These are phyloP conservation scores for Cheilosia vulpina DNA, from an alignment of 2,888 invertebrate species.

Conservation along the genomic window DNA sequence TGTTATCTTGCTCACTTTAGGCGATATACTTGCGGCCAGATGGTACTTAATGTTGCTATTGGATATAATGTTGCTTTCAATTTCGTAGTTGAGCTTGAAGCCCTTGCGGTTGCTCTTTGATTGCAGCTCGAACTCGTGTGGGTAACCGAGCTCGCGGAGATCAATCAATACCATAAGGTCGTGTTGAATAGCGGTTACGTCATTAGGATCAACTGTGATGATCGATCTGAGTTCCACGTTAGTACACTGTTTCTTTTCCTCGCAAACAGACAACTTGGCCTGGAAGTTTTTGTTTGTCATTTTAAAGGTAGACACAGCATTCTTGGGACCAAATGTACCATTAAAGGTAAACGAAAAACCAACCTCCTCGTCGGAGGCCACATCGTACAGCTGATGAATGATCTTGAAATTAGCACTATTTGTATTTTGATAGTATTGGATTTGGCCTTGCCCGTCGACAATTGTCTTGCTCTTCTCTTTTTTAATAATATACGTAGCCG, in stretches of 20 bases:
- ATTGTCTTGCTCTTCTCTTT: slow-evolving; percentile 89
- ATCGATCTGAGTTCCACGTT: slow-evolving; percentile 86
- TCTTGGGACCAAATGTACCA: slow-evolving; percentile 88
- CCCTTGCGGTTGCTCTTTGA: slow-evolving; percentile 87
- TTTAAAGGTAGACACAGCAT: slow-evolving; percentile 88
- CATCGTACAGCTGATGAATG: slow-evolving; percentile 87
- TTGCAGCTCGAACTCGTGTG: slow-evolving; percentile 90
- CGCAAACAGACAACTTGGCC: slow-evolving; percentile 89
- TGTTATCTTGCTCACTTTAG: slow-evolving; percentile 86
- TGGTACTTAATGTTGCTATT: slow-evolving; percentile 90
- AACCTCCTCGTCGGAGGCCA: slow-evolving; percentile 86
- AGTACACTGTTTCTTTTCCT: slow-evolving; percentile 91
- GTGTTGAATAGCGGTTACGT: slow-evolving; percentile 85
- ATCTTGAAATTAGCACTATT: slow-evolving; percentile 90
- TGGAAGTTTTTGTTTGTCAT: slow-evolving; percentile 90
- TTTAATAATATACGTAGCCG: slow-evolving; percentile 88
- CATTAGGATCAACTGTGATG: slow-evolving; percentile 77
- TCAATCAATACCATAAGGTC: slow-evolving; percentile 88
- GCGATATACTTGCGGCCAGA: slow-evolving; percentile 87
- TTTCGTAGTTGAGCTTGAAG: slow-evolving; percentile 86
- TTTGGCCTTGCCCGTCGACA: slow-evolving; percentile 90
- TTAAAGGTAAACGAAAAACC: slow-evolving; percentile 88
- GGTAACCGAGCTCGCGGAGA: slow-evolving; percentile 89
- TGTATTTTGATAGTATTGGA: slow-evolving; percentile 88
- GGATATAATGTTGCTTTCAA: slow-evolving; percentile 89